Percentiles rank a stretch among this genome's conserved stretches.
Conservation (phyloP, 2,888 invertebrate species). For the Tiliacea aurago region DNA sequence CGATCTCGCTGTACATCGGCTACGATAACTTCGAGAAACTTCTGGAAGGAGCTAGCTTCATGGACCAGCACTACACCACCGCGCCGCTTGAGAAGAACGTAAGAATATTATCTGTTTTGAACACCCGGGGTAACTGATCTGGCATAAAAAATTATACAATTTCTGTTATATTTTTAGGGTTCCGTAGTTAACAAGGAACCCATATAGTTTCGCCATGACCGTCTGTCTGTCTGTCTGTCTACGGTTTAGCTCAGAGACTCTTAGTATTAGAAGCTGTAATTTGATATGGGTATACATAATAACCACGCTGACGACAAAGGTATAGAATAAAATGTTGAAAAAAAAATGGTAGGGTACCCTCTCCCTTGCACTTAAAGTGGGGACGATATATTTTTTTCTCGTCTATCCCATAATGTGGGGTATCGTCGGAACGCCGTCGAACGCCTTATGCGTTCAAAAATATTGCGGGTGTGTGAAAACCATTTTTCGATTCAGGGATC, state of each 20-base stretch:
- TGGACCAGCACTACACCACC: slow-evolving; percentile 97
- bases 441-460: too few species aligned
- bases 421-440: too few species aligned
- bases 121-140: background rate
- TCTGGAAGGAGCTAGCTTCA: slow-evolving; percentile 96
- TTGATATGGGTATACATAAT: background rate
- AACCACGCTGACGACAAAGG: too few species aligned
- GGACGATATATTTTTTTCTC: too few species aligned
- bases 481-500: too few species aligned
- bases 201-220: background rate
- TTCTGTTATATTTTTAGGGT: background rate
- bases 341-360: too few species aligned
- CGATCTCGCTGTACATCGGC: slow-evolving; percentile 98
- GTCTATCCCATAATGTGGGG: too few species aligned
- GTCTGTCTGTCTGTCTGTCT: background rate
- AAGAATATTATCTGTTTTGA: slow-evolving; percentile 78
- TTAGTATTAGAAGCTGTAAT: background rate
- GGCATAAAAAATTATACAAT: background rate
- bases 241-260: background rate
- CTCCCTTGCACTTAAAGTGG: too few species aligned
- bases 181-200: background rate
- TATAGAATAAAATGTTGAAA: too few species aligned
- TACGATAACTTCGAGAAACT: slow-evolving; percentile 98
- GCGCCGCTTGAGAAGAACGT: slow-evolving; percentile 98
- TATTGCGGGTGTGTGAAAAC: too few species aligned